phyloP scores from a whole-genome alignment of 2,113 vertebrate species.

The Petromus typicus region DNA sequence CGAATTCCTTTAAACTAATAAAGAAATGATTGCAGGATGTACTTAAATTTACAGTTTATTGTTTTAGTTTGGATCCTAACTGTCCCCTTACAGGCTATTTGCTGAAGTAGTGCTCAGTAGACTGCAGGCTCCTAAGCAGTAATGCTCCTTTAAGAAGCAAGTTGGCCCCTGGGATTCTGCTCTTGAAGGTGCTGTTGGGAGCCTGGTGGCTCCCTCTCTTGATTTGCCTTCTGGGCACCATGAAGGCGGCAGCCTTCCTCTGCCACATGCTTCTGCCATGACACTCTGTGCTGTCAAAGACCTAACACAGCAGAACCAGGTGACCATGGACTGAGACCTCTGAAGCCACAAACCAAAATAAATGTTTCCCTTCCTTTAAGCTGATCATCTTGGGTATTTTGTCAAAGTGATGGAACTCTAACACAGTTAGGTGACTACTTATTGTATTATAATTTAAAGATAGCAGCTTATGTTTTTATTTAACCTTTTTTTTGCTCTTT shows the following conservation, averaged over 20 bases:
- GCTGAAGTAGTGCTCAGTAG: background rate
- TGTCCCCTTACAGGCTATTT: too few relatives aligned
- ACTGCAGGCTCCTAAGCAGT: too few relatives aligned
- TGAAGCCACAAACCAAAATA: background rate
- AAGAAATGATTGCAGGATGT: background rate
- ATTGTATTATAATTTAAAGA: background rate
- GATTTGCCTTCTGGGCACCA: background rate
- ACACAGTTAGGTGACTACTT: background rate
- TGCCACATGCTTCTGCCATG: background rate
- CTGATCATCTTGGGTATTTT: background rate
- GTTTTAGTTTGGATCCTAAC: background rate
- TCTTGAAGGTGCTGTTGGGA: background rate
- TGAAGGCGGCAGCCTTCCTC: background rate
- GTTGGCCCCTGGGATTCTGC: background rate
- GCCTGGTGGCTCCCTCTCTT: background rate
- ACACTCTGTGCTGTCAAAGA: background rate
- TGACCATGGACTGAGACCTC: background rate
- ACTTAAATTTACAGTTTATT: background rate
- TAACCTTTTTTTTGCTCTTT: background rate
- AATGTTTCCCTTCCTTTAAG: background rate
- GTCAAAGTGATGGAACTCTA: background rate
- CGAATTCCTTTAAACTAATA: slow-evolving; percentile 4
- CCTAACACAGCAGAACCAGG: background rate
- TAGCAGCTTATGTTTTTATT: background rate
- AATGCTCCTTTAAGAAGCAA: background rate